Conservation (phyloP, 1,140 invertebrate genomes). For the Cylas formicarius region DNA sequence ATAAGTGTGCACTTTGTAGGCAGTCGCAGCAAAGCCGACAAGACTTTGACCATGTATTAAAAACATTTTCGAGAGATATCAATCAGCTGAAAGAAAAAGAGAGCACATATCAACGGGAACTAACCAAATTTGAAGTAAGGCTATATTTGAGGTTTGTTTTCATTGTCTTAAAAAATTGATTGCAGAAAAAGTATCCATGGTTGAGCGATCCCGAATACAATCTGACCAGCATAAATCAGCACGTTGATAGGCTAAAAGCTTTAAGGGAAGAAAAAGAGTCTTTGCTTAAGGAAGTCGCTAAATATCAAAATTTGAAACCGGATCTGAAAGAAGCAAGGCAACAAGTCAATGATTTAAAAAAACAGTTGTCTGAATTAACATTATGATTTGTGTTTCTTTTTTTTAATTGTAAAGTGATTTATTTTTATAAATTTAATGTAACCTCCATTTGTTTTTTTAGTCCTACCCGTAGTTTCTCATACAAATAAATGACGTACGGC, state of each 20-base stretch:
- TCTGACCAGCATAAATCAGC: slow-evolving; percentile 26
- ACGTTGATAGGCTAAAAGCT: slow-evolving; percentile 24
- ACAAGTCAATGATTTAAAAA: slow-evolving; percentile 26
- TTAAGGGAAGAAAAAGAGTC: slow-evolving; percentile 26
- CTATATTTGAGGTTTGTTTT: neutral
- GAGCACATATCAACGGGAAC: slow-evolving; percentile 32
- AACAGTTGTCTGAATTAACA: too few relatives aligned
- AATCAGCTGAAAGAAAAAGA: slow-evolving; percentile 30
- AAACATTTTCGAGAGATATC: slow-evolving; percentile 14
- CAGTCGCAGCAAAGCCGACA: slow-evolving; percentile 16
- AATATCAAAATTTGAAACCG: slow-evolving; percentile 31
- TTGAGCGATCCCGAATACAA: slow-evolving; percentile 29
- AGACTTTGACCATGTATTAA: slow-evolving; percentile 12
- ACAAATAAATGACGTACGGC: too few relatives aligned
- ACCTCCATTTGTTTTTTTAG: too few relatives aligned
- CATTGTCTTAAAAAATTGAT: slow-evolving; percentile 11
- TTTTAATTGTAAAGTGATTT: too few relatives aligned
- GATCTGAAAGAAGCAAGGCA: slow-evolving; percentile 30
- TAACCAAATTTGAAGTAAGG: slow-evolving; percentile 31
- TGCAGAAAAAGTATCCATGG: slow-evolving; percentile 36
- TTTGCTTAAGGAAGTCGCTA: slow-evolving; percentile 25
- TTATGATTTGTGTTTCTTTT: too few relatives aligned
- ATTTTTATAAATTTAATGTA: too few relatives aligned
- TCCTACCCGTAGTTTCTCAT: too few relatives aligned
- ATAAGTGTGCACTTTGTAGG: slow-evolving; percentile 13